Base-by-base conservation (phyloP, 2,888 invertebrate genomes). In the Leptopilina syphax region DNA sequence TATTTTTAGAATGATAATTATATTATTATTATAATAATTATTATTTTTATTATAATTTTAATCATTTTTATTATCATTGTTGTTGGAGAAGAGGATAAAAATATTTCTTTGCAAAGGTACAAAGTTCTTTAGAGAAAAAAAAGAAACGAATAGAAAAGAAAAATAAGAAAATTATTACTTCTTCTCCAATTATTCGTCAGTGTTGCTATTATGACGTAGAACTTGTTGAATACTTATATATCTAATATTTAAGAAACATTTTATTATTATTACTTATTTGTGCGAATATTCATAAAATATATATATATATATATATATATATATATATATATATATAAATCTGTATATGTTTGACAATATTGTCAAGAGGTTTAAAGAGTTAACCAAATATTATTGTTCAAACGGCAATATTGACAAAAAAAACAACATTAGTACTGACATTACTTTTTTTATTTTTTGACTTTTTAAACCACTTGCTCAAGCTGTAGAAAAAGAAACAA, bases 211-310 rank as follows among this genome's bases (percentile, higher is more conserved):
- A 87, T 87, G 86, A 88, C 85, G 85, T 88, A 87, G 85, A 88
- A 87, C 85, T 90, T 89, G 90, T 90, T 90, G 86, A 90, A 90
- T 90, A 89, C 89, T 89, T 90, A 89, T 90, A 89, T 90, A 90
- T 88, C 87, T 89, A 88, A 88, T 89, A 87, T 90, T 90, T 89
- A 87, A 83, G 85, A 85, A 86, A 85, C 87, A 85, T 83, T 85
- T 82, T 83, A 81, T 77, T 82, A 83, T 83, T 79, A 82, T 82
- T 83, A 87, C 85, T 86, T 87, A 88, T 87, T 88, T 86, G 85
- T 89, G 88, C 87, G 81, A 70, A 82, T 83, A 79, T 80, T 76
- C 67, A 73, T 78, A 77, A 77, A 44, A 80, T 13, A 77, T 50
- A 41, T 47, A 73, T 77, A 70, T 80, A 77, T 77, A 78, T 76